Base-by-base conservation (phyloP, 1,140 invertebrate species). In the Apis dorsata region DNA sequence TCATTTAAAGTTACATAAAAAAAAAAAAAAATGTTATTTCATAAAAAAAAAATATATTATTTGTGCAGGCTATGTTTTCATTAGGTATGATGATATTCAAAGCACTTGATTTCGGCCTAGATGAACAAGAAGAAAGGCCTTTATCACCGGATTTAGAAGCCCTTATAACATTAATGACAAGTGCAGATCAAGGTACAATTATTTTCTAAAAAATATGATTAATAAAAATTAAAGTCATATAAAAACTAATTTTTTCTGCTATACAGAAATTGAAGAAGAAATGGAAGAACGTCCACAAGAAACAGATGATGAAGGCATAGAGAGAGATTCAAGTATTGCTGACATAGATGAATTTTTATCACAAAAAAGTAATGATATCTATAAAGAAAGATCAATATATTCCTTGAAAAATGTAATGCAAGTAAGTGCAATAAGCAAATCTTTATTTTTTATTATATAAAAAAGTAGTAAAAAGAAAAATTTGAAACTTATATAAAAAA, bases 251-350 rank as follows among this genome's bases (percentile, higher is more conserved):
- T 28, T 60, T 53, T 19, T 1, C 4, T 24, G 2, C 17, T 44
- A 5, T 1, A 2, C 17, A 88, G 87, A 72, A 79, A 53, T 66
- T 0, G 85, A 85, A 65, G 59, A 49, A 7, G 89, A 90, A 86
- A 75, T 81, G 65, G 90, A 94, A 83, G 90, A 92, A 89, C 89
- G 86, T 80, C 91, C 94, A 68, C 95, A 95, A 74, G 97, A 98
- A 94, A 97, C 96, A 0, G 97, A 98, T 87, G 97, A 98, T 92
- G 97, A 98, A 93, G 97, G 97, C 66, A 98, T 98, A 88, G 98
- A 98, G 93, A 94, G 97, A 85, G 97, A 98, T 93, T 97, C 97
- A 2, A 97, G 97, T 75, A 97, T 97, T 55, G 94, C 95, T 78
- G 96, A 97, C 85, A 94, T 94, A 24, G 94, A 95, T 63, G 92